Evolutionary conservation across 2,113 vertebrate species (phyloP).

Genomic region (Gobius niger): DNA sequence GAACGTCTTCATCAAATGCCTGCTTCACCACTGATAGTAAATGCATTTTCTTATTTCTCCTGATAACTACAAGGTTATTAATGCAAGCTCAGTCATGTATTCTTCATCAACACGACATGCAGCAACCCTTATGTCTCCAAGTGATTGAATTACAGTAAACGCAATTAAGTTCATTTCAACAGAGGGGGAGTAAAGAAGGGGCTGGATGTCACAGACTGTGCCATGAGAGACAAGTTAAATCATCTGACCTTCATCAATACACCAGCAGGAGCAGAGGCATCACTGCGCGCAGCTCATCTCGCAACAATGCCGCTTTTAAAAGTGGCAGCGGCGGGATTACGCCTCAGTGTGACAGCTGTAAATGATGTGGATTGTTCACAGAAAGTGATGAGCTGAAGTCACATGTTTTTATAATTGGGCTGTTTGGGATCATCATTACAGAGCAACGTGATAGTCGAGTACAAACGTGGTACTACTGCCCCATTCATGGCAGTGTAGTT

Average conservation of each 20-base stretch:
- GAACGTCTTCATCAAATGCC: slow-evolving; percentile 50
- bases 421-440: slow-evolving; percentile 31
- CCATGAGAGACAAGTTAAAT: slow-evolving; percentile 1
- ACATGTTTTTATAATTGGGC: background rate
- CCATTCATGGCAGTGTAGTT: slow-evolving; percentile 13
- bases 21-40: slow-evolving; percentile 41
- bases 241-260: slow-evolving; percentile 39
- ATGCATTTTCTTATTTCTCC: slow-evolving; percentile 53
- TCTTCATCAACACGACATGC: slow-evolving; percentile 1
- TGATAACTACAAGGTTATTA: slow-evolving; percentile 55
- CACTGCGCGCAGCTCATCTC: slow-evolving; percentile 15
- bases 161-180: slow-evolving; percentile 24
- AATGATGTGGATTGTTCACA: background rate
- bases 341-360: background rate
- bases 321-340: background rate
- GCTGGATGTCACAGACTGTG: background rate
- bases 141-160: slow-evolving; percentile 42
- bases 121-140: slow-evolving; percentile 13
- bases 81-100: slow-evolving; percentile 23
- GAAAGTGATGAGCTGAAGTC: background rate
- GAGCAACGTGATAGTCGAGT: slow-evolving; percentile 47
- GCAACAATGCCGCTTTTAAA: slow-evolving; percentile 23
- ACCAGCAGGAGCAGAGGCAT: slow-evolving; percentile 26
- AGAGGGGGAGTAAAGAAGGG: background rate
- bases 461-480: slow-evolving; percentile 24